Base-by-base conservation (phyloP, 2,797 vertebrate genomes). In the Limnodromus scolopaceus region DNA sequence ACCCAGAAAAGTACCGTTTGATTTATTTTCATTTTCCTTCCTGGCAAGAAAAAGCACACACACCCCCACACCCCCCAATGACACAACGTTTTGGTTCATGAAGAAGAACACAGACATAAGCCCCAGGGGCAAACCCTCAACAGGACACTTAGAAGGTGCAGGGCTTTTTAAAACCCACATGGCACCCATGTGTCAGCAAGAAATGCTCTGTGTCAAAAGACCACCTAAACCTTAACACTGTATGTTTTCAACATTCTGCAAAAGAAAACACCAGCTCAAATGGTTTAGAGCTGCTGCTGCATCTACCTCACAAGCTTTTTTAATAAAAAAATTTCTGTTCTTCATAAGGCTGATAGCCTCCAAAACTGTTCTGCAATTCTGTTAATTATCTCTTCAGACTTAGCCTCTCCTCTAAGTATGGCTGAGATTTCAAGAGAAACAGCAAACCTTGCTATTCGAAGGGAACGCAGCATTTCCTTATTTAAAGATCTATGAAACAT, bases 21-120 rank as follows among this genome's bases (percentile, higher is more conserved):
- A 86, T 81, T 94, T 71, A 41, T 86, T 91, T 92, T 75, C 34
- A 51, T 78, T 84, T 78, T 87, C 70, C 39, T 85, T 91, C 78
- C 75, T 72, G 38, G 30, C 65, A 70, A 63, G 57, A 64, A 70
- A 55, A 83, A n/a, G 38, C 60, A 76, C n/a, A n/a, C n/a, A n/a
- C n/a, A n/a, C n/a, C 32, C 12, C 12, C 22, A 69, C 34, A 69
- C 34, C 13, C 20, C 20, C 69, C 34, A 69, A 39, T 28, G 74
- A 15, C 0, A 1, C 49, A 89, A 49, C n/a, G 46, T 69, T 55
- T 20, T 30, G 19, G 5, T 78, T 65, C 39, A 34, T 54, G 15
- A 75, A 49, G 27, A 89, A 43, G 36, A 84, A 60, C 55, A 13
- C 1, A 18, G 51, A 36, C 36, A 15, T 9, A 18, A 36, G 24